Evolutionary conservation across 92 coral and sea anemone species (phyloP), one percentile per base, ranked within the genome.

Genomic region (Epizoanthus illoricatus): DNA sequence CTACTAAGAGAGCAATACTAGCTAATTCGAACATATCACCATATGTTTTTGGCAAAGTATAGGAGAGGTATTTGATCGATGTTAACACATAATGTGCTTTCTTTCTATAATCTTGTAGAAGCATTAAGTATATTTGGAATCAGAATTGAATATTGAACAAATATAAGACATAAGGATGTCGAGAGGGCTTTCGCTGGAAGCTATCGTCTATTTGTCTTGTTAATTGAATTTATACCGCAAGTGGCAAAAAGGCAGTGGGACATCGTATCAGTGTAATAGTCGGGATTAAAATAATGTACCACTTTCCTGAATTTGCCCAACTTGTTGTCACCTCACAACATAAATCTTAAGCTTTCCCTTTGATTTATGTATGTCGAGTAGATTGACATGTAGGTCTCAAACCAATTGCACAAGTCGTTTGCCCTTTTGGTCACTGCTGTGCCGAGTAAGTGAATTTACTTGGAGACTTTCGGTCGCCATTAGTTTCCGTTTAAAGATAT

Each of bases 391-490:
- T 6, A 18, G 40, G 17, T 13, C 9, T 12, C 42, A 28, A 40
- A 65, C 19, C 73, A 33, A 39, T 66, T 13, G 16, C 45, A 33
- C 23, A 39, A 17, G 49, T 39, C 11, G 20, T 16, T 64, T 19
- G 33, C 72, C 72, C 28, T 68, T 68, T 66, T 68, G 20, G 73
- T 20, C 23, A 36, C 71, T 21, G 54, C 65, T 78, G 52, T 78
- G 17, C 56, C 7, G 45, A 63, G 65, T 13, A 45, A 63, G 84
- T 49, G 83, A 84, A 79, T 80, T 80, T 67, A 70, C 33, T 56
- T 73, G 85, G 85, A 88, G 91, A 79, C 91, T 71, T 21, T 3
- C 9, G 84, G 91, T 84, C 91, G 91, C 91, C 91, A 72, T 66
- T 73, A 63, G 88, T 49, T 88, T 88, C 91, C 91, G 91, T 85